Evolutionary conservation across 2,797 vertebrate genomes (phyloP).

Genomic region (Poecilia velifera): DNA sequence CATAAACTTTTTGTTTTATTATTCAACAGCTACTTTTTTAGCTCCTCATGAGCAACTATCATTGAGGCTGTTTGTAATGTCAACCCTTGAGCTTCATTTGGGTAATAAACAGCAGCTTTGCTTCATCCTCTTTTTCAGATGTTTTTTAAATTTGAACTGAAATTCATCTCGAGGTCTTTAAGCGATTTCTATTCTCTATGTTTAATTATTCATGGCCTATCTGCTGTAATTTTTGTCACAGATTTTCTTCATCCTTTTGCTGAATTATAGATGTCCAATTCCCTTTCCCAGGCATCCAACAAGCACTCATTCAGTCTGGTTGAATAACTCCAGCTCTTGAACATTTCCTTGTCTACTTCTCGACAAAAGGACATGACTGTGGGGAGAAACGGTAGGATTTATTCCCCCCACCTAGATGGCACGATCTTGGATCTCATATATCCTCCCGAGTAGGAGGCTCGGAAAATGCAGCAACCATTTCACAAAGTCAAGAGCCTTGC

Average conservation of each 20-base stretch:
- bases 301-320: conserved; percentile 71
- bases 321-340: conserved; percentile 66
- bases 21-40: conserved; percentile 23
- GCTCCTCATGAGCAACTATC: conserved; percentile 58
- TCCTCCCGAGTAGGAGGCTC: conserved; percentile 64
- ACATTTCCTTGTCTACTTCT: conserved; percentile 59
- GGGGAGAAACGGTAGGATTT: conserved; percentile 55
- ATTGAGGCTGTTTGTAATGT: conserved; percentile 50
- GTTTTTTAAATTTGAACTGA: conserved; percentile 65
- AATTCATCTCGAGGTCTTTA: conserved; percentile 74
- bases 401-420: conserved; percentile 53
- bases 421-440: conserved; percentile 59
- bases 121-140: conserved; percentile 20
- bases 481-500: conserved; percentile 61
- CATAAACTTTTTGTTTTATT: conserved; percentile 38
- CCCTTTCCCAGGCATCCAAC: conserved; percentile 57
- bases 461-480: conserved; percentile 55
- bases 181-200: conserved; percentile 73
- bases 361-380: conserved; percentile 60
- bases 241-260: conserved; percentile 74
- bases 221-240: conserved; percentile 80
- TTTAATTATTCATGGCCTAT: conserved; percentile 79
- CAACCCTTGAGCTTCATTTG: conserved; percentile 37
- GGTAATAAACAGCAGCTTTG: conserved; percentile 49
- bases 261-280: conserved; percentile 79